Conservation (phyloP, 1,140 invertebrate genomes). For the Megathymus violae region DNA sequence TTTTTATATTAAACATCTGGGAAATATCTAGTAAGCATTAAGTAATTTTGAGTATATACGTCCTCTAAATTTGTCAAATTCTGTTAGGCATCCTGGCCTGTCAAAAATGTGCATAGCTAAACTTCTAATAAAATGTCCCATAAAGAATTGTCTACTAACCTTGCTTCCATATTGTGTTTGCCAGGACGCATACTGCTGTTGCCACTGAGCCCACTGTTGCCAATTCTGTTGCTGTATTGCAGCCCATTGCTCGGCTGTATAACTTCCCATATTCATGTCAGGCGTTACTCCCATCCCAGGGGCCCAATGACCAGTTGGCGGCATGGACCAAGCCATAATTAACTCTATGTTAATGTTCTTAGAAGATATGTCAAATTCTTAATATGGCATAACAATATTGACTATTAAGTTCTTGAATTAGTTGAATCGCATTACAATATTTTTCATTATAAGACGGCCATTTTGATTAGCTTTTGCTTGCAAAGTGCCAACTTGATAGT, state of each 20-base stretch:
- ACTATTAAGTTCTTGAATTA: no score
- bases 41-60: no score
- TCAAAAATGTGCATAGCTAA: no score
- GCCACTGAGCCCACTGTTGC: constrained; percentile 93
- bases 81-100: no score
- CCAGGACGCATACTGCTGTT: constrained; percentile 93
- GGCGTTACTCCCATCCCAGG: constrained; percentile 58
- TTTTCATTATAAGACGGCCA: constrained; percentile 30
- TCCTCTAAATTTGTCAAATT: no score
- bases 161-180: constrained; percentile 92
- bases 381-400: no score
- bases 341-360: background rate
- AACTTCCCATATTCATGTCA: constrained; percentile 85
- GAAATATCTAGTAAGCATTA: no score
- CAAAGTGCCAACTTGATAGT: no score
- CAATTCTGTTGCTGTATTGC: constrained; percentile 90
- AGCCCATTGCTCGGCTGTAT: constrained; percentile 88
- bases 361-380: background rate
- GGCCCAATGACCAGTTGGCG: constrained; percentile 57
- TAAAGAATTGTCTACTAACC: no score
- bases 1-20: no score
- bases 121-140: no score
- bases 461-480: constrained; percentile 20
- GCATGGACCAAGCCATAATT: constrained; percentile 72
- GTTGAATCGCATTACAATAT: background rate